Base-by-base conservation (phyloP, 2,888 invertebrate genomes). In the Caenorhabditis uteleia region DNA sequence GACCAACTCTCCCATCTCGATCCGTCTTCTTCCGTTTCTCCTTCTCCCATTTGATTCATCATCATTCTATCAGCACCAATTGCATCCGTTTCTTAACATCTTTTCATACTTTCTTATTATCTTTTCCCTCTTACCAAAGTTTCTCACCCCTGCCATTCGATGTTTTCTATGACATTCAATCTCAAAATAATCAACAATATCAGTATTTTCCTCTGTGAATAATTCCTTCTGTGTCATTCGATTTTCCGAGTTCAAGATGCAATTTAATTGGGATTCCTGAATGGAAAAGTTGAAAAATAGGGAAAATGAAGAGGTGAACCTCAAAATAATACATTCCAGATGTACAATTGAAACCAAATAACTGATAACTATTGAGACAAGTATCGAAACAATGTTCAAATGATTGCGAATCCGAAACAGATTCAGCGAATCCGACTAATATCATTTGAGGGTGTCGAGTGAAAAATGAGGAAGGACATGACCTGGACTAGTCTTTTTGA, bases 271-370 rank as follows among this genome's bases (percentile, higher is more conserved):
- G 0, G 67, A 62, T 50, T 83, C 83, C 74, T n/a, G n/a, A n/a
- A n/a, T n/a, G n/a, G n/a, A n/a, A n/a, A n/a, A n/a, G n/a, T n/a
- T n/a, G 77, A 34, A 29, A 77, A 27, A 38, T 25, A 18, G 33
- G 16, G 8, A 10, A 16, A 77, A 77, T 70, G n/a, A n/a, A n/a
- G n/a, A n/a, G n/a, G n/a, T n/a, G n/a, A n/a, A n/a, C n/a, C n/a
- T 83, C 81, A 53, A 83, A 83, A 61, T 82, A 83, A 47, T 74
- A 83, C 83, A 83, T 83, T 42, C 83, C 83, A 16, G 77, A 77
- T 33, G 70, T 69, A 44, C 83, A 83, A 29, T 68, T 67, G 68
- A 83, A 83, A 6, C 82, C 82, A 51, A 75, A 83, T 20, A 80
- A 40, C 23, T 74, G 62, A 31, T 69, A 67, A 36, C 80, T 76